Evolutionary conservation across 2,888 invertebrate genomes (phyloP), one percentile per base, ranked within the genome.

Genomic region (Drosophila nigritarsus): DNA sequence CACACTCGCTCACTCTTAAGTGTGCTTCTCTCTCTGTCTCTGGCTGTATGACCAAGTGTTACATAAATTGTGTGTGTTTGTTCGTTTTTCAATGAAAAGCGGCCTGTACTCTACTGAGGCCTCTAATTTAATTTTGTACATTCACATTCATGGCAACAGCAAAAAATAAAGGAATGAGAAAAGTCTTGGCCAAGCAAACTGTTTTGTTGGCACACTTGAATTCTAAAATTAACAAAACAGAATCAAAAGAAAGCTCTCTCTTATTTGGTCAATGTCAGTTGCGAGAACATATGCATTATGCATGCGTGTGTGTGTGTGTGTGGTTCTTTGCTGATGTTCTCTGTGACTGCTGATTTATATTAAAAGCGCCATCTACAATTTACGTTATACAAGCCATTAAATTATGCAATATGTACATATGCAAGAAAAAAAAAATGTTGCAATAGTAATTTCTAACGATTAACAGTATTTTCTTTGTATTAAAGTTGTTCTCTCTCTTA

Each of bases 141-240:
- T 24, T 45, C 36, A 42, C 45, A 50, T 69, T 53, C 38, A 20
- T n/a, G 15, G 5, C 56, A 71, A 53, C 38, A 65, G 48, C 34
- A 59, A 51, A 45, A 20, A 30, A 49, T 38, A 20, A 40, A 40
- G 55, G 27, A 58, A 49, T 38, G 27, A 73, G 36, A 15, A 53
- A 42, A 9, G 2, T 38, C 36, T 62, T 60, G 24, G 54, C 54
- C 48, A 8, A 29, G 45, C 11, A 36, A 53, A 11, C 45, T 40
- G 49, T 48, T n/a, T 49, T 50, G 3, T 66, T 63, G 32, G 27
- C 51, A 66, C 48, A 75, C 65, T 78, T 80, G 68, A 78, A 73
- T 64, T 84, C 87, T 89, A 89, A 87, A 81, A 71, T 76, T 87
- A 84, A 70, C 58, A 71, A 64, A 20, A 48, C 56, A 29, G 48